Base-by-base conservation (phyloP, 2,797 vertebrate species). In the Anas georgica region DNA sequence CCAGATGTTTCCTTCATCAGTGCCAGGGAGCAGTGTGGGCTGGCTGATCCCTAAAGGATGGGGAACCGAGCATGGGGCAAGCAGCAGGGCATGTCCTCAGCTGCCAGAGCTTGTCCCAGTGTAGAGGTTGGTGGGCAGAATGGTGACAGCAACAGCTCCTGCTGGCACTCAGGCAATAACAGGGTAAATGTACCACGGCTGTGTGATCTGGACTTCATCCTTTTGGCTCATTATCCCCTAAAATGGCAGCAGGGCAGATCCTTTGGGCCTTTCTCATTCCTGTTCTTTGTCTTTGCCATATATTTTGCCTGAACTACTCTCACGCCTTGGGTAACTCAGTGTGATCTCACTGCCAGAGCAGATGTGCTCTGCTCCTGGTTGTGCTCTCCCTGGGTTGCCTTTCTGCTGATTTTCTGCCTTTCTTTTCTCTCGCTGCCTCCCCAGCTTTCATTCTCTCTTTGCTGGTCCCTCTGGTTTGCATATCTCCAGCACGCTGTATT, bases 401-500 rank as follows among this genome's bases (percentile, higher is more conserved):
- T 67, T 28, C 25, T 55, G 37, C 39, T 55, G 29, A 8, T 60
- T 50, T 74, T 45, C 17, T 31, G 13, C 48, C 15, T 41, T 17
- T 58, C 11, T 13, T 10, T n/a, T 77, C 46, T 52, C 33, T 13
- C 3, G 33, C 25, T 6, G 22, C 2, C 29, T 87, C 55, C 41
- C 26, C 17, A 56, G 9, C 45, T 69, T 76, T 52, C 76, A 23
- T 41, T 9, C 35, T 17, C 6, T 59, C 35, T 37, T 39, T 50
- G 9, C 62, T 31, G 37, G 4, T 35, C 25, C 35, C 23, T n/a
- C 14, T 23, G 20, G 10, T 50, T 55, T 55, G 8, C 2, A 0
- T 1, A 0, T 41, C 37, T 59, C 79, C n/a, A 3, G 1, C 1
- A 6, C 2, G 1, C 16, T 35, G 14, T 41, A 5, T 74, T 82